These are phyloP conservation scores for Botia kubotai DNA, from an alignment of 2,797 vertebrate genomes.

Conservation along the genomic window DNA sequence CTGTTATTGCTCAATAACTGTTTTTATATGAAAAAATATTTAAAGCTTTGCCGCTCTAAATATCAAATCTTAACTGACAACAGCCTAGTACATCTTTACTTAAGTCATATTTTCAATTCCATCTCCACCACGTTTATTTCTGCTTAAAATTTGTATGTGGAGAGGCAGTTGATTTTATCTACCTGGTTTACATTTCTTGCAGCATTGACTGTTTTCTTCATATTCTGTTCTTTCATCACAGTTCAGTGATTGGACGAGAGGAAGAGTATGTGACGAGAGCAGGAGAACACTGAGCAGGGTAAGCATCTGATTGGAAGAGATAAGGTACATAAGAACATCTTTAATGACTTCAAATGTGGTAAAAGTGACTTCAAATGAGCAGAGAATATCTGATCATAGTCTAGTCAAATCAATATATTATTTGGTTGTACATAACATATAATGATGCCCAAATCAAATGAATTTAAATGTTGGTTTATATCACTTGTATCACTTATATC, in stretches of 20 bases:
- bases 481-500: too few relatives aligned
- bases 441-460: background rate
- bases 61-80: background rate
- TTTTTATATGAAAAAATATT: too few relatives aligned
- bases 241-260: background rate
- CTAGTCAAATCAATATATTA: background rate
- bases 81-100: background rate
- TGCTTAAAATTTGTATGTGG: background rate
- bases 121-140: background rate
- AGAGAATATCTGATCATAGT: too few relatives aligned
- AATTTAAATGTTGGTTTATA: background rate
- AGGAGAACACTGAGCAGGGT: constrained; percentile 46
- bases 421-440: background rate
- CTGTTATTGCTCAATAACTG: too few relatives aligned
- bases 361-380: background rate
- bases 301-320: constrained; percentile 66
- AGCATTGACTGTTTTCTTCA: constrained; percentile 62
- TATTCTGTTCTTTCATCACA: constrained; percentile 46
- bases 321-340: background rate
- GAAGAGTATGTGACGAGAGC: constrained; percentile 44
- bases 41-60: too few relatives aligned
- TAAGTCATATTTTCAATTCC: background rate
- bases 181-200: constrained; percentile 74
- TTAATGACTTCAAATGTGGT: constrained; percentile 1
- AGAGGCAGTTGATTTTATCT: constrained; percentile 35